These are phyloP conservation scores for Mesochorus sp. DNA, from an alignment of 2,888 invertebrate species.

Conservation along the genomic window DNA sequence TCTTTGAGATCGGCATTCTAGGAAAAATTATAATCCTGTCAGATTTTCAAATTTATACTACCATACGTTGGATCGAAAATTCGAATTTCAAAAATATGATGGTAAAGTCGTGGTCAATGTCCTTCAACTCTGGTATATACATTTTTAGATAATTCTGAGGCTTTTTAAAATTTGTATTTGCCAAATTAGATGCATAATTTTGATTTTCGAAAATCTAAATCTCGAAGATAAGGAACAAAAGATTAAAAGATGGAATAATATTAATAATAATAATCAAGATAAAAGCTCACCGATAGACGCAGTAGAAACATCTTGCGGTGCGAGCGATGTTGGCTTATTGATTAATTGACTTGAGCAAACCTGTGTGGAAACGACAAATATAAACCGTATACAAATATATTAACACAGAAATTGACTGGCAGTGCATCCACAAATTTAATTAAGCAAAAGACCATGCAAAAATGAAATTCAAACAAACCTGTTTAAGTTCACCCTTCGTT, in stretches of 20 bases:
- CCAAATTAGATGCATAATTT: no score
- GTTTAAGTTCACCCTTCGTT: constrained; percentile 93
- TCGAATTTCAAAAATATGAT: no score
- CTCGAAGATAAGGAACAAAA: no score
- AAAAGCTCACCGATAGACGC: constrained; percentile 75
- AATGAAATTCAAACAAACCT: constrained; percentile 66
- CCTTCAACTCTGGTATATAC: constrained; percentile 29
- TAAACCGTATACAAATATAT: neutral
- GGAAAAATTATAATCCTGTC: no score
- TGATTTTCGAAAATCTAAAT: no score
- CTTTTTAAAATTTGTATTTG: neutral
- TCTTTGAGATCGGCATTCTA: no score
- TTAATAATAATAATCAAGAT: constrained; percentile 11
- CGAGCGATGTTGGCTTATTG: constrained; percentile 69
- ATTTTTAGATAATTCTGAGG: no score
- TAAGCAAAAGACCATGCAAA: neutral
- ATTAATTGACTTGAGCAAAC: constrained; percentile 76
- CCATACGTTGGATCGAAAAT: no score
- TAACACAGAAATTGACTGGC: no score
- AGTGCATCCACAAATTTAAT: neutral
- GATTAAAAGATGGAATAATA: neutral
- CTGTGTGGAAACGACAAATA: constrained; percentile 60
- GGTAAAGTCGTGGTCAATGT: no score
- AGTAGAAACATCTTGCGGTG: constrained; percentile 70
- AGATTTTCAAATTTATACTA: no score